A percentile compares a stretch with the other conserved stretches of the same genome.
These are phyloP conservation scores for Rhadinocentrus ornatus DNA, from an alignment of 2,797 vertebrate genomes.

Conservation along the genomic window DNA sequence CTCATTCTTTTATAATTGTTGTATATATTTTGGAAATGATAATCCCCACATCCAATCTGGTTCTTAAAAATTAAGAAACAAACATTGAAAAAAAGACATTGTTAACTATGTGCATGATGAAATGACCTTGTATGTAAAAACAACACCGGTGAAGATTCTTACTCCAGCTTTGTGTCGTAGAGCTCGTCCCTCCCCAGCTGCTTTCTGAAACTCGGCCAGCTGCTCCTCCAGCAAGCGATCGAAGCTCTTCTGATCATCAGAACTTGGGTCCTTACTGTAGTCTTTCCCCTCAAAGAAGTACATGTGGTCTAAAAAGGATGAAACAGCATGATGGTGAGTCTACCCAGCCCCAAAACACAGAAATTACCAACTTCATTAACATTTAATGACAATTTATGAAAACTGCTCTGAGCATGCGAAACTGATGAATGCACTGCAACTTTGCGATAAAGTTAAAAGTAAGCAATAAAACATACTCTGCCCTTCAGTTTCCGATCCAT, in stretches of 20 bases:
- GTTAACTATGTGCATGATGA: too few species aligned
- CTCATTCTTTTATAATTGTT: too few species aligned
- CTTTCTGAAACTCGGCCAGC: conserved; percentile 71
- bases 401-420: neutral
- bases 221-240: conserved; percentile 85
- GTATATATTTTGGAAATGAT: too few species aligned
- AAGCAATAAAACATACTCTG: conserved; percentile 61
- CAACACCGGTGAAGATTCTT: too few species aligned
- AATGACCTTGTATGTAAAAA: too few species aligned
- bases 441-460: neutral
- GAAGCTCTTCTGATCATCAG: conserved; percentile 87
- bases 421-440: neutral
- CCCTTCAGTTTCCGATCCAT: conserved; percentile 60
- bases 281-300: conserved; percentile 95
- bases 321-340: neutral
- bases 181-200: conserved; percentile 78
- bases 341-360: too few species aligned
- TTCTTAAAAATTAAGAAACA: too few species aligned
- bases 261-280: conserved; percentile 91
- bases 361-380: neutral
- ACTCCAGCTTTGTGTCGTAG: conserved; percentile 87
- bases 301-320: conserved; percentile 84
- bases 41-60: too few species aligned
- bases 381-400: neutral
- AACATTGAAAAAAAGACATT: too few species aligned